These are phyloP conservation scores for Scopus umbretta DNA, from an alignment of 2,113 vertebrate genomes.

Conservation along the genomic window DNA sequence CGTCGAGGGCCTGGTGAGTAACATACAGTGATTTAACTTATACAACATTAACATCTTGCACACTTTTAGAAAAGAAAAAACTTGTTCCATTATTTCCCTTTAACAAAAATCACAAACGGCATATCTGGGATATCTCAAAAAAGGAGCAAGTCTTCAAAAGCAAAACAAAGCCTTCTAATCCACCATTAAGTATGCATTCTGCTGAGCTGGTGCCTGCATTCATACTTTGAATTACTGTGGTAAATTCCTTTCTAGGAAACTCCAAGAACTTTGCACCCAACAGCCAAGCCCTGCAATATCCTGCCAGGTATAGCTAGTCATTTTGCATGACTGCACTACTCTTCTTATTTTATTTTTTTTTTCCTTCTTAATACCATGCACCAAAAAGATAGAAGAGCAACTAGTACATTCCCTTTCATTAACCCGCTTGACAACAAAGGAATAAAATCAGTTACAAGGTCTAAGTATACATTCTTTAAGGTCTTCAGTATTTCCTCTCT, in stretches of 20 bases:
- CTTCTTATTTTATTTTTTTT: neutral
- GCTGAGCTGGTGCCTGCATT: neutral
- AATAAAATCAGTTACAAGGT: neutral
- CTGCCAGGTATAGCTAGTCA: neutral
- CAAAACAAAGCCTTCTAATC: neutral
- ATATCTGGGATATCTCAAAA: neutral
- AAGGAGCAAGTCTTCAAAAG: neutral
- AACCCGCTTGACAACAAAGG: neutral
- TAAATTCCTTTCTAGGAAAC: conserved; percentile 14
- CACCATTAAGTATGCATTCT: neutral
- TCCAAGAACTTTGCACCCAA: neutral
- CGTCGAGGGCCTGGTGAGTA: neutral
- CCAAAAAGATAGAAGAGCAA: neutral
- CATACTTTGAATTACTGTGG: neutral
- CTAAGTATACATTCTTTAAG: neutral
- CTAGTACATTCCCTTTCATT: neutral
- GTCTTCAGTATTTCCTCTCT: neutral
- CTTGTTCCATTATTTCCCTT: neutral
- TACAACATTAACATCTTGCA: fast-evolving
- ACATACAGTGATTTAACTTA: neutral
- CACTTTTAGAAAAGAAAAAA: neutral
- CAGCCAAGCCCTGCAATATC: neutral
- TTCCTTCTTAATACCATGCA: neutral
- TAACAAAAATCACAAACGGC: neutral
- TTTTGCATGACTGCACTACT: neutral